Base-by-base conservation (phyloP, 2,797 vertebrate genomes). In the Tolypeutes matacus region DNA sequence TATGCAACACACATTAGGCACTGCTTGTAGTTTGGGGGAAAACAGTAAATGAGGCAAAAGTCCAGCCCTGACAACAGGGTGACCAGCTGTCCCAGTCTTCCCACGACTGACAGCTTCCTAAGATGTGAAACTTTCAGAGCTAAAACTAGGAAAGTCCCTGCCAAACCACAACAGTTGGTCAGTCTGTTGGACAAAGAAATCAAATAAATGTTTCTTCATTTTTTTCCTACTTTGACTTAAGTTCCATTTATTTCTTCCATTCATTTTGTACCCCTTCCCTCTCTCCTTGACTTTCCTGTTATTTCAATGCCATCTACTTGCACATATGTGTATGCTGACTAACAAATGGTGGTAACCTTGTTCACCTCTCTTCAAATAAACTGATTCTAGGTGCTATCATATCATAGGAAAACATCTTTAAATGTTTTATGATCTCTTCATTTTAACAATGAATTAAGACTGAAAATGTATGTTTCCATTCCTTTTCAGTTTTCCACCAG, bases 391-490 rank as follows among this genome's bases (percentile, higher is more conserved):
- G 7, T 34, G 25, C 70, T 27, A 72, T 42, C 70, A 42, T 25
- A 72, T 42, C 42, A 42, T 39, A 72, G 36, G 70, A 72, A 72
- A 72, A 25, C 36, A 72, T 23, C 65, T 65, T 25, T n/a, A 88
- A 77, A 53, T 31, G 58, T 51, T 62, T 70, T 31, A 60, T 18
- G 25, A 56, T 60, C 49, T 65, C 64, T 31, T 89, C 67, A 58
- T 65, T 86, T 95, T 65, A 90, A 87, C 36, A 65, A 46, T 23
- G 17, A 49, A 34, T 53, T 91, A 86, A 53, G 27, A 83, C 13
- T 21, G 60, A 27, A 96, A 65, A 67, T 5, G 64, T 0, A 65
- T 29, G 58, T 20, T 83, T 92, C 46, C 42, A 20, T 76, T 88
- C 31, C 64, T 90, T 72, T 76, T 42, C 23, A 17, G 36, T 73